phyloP scores from a whole-genome alignment of 2,113 vertebrate species.

The Hippocampus mohnikei region DNA sequence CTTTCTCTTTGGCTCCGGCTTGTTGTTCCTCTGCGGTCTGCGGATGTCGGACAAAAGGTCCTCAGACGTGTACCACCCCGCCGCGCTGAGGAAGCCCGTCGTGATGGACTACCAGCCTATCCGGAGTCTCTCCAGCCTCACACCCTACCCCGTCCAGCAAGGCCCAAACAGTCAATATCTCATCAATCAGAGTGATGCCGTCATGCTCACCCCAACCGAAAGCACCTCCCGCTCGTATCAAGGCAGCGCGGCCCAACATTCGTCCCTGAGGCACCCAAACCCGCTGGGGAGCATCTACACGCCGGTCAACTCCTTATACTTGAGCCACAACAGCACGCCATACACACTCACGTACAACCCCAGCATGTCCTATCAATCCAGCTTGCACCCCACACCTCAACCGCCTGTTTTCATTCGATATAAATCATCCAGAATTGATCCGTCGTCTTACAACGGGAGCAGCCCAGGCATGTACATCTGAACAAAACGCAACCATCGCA shows the following conservation, averaged over 20 bases:
- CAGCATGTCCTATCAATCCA: constrained; percentile 35
- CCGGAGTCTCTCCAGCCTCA: constrained; percentile 35
- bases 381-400: constrained; percentile 41
- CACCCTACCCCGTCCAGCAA: background rate
- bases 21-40: constrained; percentile 64
- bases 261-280: constrained; percentile 23
- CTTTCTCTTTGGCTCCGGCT: constrained; percentile 65
- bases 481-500: background rate
- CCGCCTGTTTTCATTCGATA: constrained; percentile 57
- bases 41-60: constrained; percentile 34
- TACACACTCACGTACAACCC: constrained; percentile 25
- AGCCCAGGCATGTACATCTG: constrained; percentile 58
- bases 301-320: constrained; percentile 35
- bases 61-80: constrained; percentile 35
- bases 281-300: constrained; percentile 29
- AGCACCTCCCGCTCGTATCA: constrained; percentile 37
- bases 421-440: constrained; percentile 30
- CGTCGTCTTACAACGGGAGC: constrained; percentile 22
- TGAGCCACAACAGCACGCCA: constrained; percentile 18
- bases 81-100: background rate
- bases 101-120: constrained; percentile 49
- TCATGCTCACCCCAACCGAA: constrained; percentile 21
- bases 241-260: constrained; percentile 10
- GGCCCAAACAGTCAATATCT: constrained; percentile 15
- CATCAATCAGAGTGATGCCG: constrained; percentile 21